Evolutionary conservation across 2,888 invertebrate species (phyloP), one percentile per base, ranked within the genome.

Genomic region (Crocallis elinguaria): DNA sequence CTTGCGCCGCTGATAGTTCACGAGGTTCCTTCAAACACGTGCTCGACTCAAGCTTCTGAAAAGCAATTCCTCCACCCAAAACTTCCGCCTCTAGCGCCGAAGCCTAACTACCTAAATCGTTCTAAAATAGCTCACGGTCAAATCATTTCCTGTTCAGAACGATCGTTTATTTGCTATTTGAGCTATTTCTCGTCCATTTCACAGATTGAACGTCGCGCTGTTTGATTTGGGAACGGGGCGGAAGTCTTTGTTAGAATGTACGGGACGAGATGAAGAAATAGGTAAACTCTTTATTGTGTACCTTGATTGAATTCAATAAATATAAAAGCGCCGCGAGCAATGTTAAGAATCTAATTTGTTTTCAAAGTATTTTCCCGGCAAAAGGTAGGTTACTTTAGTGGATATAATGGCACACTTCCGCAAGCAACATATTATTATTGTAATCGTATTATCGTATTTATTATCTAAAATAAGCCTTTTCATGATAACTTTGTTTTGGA

Each of bases 161-260:
- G 64, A 62, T 62, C 61, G 57, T 41, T 54, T 55, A 57, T 62
- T 67, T 69, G 69, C 62, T 52, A 63, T 51, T 33, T 45, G 33
- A 52, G 41, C 45, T 45, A 45, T 71, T 71, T 66, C 61, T 51
- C 60, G 58, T 65, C 64, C 70, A 73, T 73, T 75, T 68, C 62
- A 57, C 43, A 67, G 73, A 77, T 75, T 73, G 69, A 44, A 62
- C 62, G 45, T 63, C 57, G 57, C 64, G 59, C 57, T 46, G 66
- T 62, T 62, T 54, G 63, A 63, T 64, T 69, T 63, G 52, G 9
- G 27, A 62, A 41, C 19, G 16, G 17, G 27, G 2, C 37, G 29
- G 25, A 36, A 16, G 12, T 14, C 35, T 42, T 49, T 49, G 49
- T 37, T 37, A 4, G 17, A 19, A 39, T 17, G 25, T 33, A 8